Evolutionary conservation across 2,888 invertebrate genomes (phyloP).

Genomic region (Anagyrus pseudococci): DNA sequence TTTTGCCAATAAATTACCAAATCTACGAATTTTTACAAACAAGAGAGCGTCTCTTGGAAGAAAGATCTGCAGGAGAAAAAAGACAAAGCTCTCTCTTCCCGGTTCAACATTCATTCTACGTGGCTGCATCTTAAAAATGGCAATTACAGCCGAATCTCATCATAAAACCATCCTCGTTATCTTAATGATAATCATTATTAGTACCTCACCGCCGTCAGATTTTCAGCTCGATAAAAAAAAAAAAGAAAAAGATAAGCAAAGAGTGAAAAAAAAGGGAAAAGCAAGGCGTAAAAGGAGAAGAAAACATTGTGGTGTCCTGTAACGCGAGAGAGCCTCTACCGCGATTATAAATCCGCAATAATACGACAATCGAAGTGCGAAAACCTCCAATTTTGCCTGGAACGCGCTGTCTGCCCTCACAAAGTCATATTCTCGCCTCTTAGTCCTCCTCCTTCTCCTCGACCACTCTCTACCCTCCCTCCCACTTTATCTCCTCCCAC

Average conservation of each 20-base stretch:
- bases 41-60: too few species aligned
- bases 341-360: conserved; percentile 49
- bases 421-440: conserved; percentile 27
- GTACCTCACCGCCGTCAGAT: background rate
- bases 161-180: conserved; percentile 26
- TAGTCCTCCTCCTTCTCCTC: too few species aligned
- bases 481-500: too few species aligned
- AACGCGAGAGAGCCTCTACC: too few species aligned
- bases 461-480: too few species aligned
- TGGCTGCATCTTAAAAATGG: conserved; percentile 24
- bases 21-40: conserved; percentile 15
- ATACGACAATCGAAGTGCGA: conserved; percentile 45
- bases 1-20: conserved; percentile 1
- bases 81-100: background rate
- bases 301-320: too few species aligned
- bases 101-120: conserved; percentile 1
- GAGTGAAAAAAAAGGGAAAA: too few species aligned
- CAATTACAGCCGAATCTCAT: conserved; percentile 29
- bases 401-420: conserved; percentile 15
- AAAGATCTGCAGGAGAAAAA: background rate
- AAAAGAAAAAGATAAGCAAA: too few species aligned
- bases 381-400: conserved; percentile 33
- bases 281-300: too few species aligned
- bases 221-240: conserved; percentile 1
- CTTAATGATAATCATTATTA: conserved; percentile 35